Base-by-base conservation (phyloP, 1,140 invertebrate species). In the Triops longicaudatus region DNA sequence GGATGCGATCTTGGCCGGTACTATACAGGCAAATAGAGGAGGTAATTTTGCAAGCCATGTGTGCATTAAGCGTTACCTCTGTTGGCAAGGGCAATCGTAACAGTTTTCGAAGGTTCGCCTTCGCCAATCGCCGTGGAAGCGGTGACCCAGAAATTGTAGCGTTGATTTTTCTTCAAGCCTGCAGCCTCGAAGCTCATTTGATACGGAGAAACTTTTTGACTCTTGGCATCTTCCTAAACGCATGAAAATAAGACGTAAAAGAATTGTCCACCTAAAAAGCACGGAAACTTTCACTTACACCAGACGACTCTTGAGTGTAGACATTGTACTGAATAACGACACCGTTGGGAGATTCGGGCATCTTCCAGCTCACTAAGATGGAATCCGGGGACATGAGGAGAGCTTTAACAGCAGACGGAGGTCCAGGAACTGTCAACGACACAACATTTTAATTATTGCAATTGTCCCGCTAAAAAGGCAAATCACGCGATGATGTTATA, bases 121-220 rank as follows among this genome's bases (percentile, higher is more conserved):
- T 97, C 95, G 7, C 95, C 95, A 81, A 96, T 95, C 78, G 92
- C 92, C 0, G 95, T 97, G 73, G 93, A 94, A 50, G 94, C 94
- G 14, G 94, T 96, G 0, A 97, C 94, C 94, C 94, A 97, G 85
- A 97, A 96, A 83, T 96, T 93, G 82, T 96, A 96, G 77, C 92
- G 90, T 73, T 89, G 87, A 80, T 91, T 91, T 80, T 91, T 89
- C 80, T 91, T 92, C 79, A 97, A 84, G 80, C 92, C 92, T 73
- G 90, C 91, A 11, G 94, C 92, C 83, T 96, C 95, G 82, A 91
- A 93, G 82, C 89, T 93, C 82, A 92, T 86, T 88, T 88, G 86
- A 78, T 84, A 84, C 9, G 85, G 79, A 22, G 85, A 84, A 80
- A 92, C 89, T 85, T 91, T 91, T 80, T 92, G 90, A 76, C 80